Evolutionary conservation across 2,888 invertebrate species (phyloP).

Genomic region (Colostygia pectinataria): DNA sequence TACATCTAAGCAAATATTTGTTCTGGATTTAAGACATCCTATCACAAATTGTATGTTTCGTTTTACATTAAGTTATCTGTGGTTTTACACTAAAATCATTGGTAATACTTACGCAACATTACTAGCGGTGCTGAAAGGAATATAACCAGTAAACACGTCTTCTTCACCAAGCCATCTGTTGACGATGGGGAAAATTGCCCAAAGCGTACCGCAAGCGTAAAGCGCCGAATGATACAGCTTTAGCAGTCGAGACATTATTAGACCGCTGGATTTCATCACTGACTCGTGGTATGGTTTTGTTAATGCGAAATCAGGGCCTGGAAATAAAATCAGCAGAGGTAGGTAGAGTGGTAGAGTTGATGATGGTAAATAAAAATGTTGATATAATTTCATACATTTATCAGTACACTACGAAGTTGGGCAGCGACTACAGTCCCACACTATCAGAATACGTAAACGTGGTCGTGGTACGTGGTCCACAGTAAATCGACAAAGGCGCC

Average conservation of each 20-base stretch:
- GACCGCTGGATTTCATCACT: slow-evolving; percentile 50
- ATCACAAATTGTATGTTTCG: no score
- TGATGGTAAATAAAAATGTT: no score
- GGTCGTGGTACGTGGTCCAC: no score
- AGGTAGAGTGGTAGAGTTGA: not conserved
- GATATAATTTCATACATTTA: no score
- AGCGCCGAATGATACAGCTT: slow-evolving; percentile 48
- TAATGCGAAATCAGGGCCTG: slow-evolving; percentile 56
- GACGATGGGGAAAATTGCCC: slow-evolving; percentile 56
- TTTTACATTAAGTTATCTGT: no score
- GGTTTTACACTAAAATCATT: no score
- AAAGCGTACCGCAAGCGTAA: slow-evolving; percentile 46
- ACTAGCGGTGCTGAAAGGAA: slow-evolving; percentile 59
- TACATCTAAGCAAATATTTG: no score
- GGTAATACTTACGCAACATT: slow-evolving; percentile 53
- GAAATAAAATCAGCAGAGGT: not conserved
- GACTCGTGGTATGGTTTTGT: slow-evolving; percentile 47
- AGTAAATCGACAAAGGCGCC: no score
- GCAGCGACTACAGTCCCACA: no score
- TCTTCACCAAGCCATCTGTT: slow-evolving; percentile 52
- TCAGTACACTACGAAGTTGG: no score
- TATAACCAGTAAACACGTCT: slow-evolving; percentile 59
- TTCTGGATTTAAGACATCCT: no score
- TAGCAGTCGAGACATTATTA: slow-evolving; percentile 53
- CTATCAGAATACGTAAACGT: no score